These are phyloP conservation scores for Allophyes oxyacanthae DNA, from an alignment of 2,888 invertebrate species.

Conservation along the genomic window DNA sequence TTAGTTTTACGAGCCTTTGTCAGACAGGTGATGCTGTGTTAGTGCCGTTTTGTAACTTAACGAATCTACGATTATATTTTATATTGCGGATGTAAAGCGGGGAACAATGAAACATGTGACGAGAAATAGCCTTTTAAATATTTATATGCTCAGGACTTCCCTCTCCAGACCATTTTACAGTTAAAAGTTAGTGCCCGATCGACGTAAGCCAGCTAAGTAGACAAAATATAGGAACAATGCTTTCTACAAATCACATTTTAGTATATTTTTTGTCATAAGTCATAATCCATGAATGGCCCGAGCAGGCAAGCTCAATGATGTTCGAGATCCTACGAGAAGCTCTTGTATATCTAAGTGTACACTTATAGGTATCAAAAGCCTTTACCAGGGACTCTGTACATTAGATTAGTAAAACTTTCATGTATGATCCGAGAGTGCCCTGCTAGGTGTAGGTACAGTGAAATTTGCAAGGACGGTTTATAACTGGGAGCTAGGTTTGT, in stretches of 20 bases:
- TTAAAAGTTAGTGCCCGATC: constrained; percentile 48
- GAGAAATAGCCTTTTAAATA: constrained; percentile 56
- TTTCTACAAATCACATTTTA: constrained; percentile 24
- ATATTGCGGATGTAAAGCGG: constrained; percentile 64
- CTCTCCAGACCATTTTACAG: constrained; percentile 45
- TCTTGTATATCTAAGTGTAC: neutral
- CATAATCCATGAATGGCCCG: neutral
- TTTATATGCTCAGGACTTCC: constrained; percentile 55
- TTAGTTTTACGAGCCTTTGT: constrained; percentile 80
- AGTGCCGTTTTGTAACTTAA: constrained; percentile 66
- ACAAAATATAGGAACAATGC: constrained; percentile 21
- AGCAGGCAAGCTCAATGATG: neutral
- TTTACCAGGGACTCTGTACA: constrained; percentile 1
- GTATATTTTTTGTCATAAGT: no score
- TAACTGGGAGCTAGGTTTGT: no score
- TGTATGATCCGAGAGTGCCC: neutral
- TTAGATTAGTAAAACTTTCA: neutral
- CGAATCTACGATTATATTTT: constrained; percentile 68
- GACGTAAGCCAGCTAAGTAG: constrained; percentile 30
- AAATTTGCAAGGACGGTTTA: no score
- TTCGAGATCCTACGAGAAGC: constrained; percentile 3
- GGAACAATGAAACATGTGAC: constrained; percentile 68
- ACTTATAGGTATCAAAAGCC: neutral
- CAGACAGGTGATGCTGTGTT: constrained; percentile 73
- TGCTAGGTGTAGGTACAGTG: constrained; percentile 3